Evolutionary conservation across 2,113 vertebrate genomes (phyloP).

Genomic region (Tyto alba): DNA sequence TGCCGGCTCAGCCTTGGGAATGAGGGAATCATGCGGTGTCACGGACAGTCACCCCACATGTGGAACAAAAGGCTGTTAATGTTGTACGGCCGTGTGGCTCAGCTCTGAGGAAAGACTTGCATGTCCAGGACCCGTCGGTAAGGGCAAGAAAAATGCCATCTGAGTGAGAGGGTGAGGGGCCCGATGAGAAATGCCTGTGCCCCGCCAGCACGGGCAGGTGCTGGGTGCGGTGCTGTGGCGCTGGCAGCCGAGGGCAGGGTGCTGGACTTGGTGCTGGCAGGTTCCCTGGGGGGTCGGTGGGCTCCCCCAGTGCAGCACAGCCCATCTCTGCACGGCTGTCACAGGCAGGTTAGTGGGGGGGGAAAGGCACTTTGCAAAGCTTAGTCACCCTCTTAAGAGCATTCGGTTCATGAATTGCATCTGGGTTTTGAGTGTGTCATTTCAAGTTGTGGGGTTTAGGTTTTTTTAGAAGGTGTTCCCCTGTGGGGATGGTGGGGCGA

Average conservation of each 20-base stretch:
- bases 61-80: background rate
- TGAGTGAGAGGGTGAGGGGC: background rate
- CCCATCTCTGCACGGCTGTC: background rate
- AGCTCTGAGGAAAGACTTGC: background rate
- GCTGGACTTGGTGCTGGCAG: rapidly evolving
- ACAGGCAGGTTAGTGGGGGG: background rate
- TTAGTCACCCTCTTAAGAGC: background rate
- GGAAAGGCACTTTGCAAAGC: background rate
- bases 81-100: background rate
- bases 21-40: rapidly evolving
- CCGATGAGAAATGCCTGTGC: rapidly evolving
- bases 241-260: background rate
- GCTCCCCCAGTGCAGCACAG: background rate
- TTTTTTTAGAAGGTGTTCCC: background rate
- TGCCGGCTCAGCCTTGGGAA: background rate
- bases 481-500: background rate
- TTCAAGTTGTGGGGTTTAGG: background rate
- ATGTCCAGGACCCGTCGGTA: rapidly evolving
- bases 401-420: background rate
- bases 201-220: background rate
- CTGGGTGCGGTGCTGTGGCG: background rate
- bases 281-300: background rate
- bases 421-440: background rate
- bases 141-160: background rate
- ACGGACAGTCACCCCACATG: rapidly evolving